A percentile compares a stretch with the other conserved stretches of the same genome.
These are phyloP conservation scores for Dicyrtoma fusca DNA, from an alignment of 2,888 invertebrate species.

Conservation along the genomic window DNA sequence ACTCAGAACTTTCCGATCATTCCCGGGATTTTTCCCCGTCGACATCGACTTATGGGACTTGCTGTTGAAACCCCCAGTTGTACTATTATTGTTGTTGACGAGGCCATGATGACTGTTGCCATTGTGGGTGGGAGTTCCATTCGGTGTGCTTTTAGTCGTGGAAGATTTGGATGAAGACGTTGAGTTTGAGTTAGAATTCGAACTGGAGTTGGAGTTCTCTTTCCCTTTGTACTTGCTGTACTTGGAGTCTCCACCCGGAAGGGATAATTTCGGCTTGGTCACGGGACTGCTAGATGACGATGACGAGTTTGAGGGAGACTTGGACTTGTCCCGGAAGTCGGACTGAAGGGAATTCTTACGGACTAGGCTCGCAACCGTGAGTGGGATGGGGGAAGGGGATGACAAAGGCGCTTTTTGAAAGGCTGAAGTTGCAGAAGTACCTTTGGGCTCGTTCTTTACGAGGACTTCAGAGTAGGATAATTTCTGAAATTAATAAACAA, in stretches of 20 bases:
- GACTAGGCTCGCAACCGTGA: neutral
- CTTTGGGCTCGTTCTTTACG: constrained; percentile 44
- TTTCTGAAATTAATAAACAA: constrained; percentile 45
- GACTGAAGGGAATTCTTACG: neutral
- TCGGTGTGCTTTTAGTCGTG: constrained; percentile 43
- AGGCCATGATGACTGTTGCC: too few species aligned
- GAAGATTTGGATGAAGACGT: constrained; percentile 36
- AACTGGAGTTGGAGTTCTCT: constrained; percentile 39
- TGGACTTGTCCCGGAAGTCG: neutral
- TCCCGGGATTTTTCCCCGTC: neutral
- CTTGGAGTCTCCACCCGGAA: constrained; percentile 22
- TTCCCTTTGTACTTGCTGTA: constrained; percentile 40
- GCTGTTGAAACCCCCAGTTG: neutral
- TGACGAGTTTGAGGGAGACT: constrained; percentile 44
- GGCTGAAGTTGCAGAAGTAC: neutral
- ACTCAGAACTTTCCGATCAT: constrained; percentile 27
- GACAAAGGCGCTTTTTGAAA: constrained; percentile 24
- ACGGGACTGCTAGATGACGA: constrained; percentile 52
- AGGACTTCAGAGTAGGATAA: constrained; percentile 54
- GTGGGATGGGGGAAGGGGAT: constrained; percentile 16
- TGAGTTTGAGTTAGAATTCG: too few species aligned
- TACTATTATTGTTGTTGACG: too few species aligned
- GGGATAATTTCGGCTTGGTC: constrained; percentile 42
- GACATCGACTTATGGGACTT: neutral
- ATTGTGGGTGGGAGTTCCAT: constrained; percentile 43